phyloP scores from a whole-genome alignment of 2,113 vertebrate species.

The Geothlypis trichas region DNA sequence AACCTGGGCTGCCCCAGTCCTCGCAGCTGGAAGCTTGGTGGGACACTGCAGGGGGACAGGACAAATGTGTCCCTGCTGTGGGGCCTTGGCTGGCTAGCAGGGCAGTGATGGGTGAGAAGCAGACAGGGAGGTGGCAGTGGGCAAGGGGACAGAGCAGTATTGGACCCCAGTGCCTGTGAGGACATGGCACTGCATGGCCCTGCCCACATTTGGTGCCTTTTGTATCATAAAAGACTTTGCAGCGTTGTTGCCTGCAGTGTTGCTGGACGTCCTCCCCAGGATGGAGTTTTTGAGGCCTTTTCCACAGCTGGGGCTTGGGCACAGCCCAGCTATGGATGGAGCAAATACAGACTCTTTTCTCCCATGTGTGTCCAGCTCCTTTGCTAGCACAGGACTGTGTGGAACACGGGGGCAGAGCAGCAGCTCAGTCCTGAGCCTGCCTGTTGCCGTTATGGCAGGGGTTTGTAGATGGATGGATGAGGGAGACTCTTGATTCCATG shows the following conservation, averaged over 20 bases:
- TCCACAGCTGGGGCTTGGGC: not conserved
- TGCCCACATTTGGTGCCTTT: not conserved
- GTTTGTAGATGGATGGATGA: too few species aligned
- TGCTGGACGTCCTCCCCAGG: not conserved
- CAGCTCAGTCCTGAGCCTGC: not conserved
- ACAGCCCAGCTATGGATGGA: not conserved
- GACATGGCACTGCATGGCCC: rapidly evolving
- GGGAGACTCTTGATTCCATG: too few species aligned
- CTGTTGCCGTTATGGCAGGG: too few species aligned
- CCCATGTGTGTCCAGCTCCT: not conserved
- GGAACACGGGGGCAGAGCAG: not conserved
- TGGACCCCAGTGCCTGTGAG: not conserved
- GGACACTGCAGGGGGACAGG: not conserved
- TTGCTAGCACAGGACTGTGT: rapidly evolving
- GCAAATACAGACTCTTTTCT: not conserved
- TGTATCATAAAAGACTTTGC: not conserved
- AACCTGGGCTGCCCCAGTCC: not conserved
- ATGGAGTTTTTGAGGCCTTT: not conserved
- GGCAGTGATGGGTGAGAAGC: not conserved
- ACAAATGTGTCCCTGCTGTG: not conserved
- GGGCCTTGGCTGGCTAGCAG: not conserved
- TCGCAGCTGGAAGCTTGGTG: not conserved
- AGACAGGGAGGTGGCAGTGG: not conserved
- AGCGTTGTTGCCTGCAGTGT: not conserved
- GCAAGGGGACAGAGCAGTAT: not conserved